Conservation (phyloP, 2,797 vertebrate genomes). For the Buphagus erythrorhynchus region DNA sequence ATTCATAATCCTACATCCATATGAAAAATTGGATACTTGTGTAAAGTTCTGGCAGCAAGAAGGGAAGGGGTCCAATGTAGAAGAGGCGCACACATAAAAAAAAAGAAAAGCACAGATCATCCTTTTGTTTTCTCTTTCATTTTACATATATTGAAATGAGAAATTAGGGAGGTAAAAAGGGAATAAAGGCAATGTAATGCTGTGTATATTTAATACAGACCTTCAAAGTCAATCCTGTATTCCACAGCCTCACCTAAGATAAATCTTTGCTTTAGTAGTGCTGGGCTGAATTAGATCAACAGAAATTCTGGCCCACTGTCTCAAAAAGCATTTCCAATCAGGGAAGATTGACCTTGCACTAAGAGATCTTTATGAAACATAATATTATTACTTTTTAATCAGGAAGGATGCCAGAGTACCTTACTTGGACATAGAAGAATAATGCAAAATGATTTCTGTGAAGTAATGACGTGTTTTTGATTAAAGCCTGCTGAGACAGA, state of each 20-base stretch:
- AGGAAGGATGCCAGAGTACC: background rate
- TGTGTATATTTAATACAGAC: background rate
- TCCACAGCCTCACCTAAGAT: background rate
- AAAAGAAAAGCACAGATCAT: background rate
- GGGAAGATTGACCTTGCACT: background rate
- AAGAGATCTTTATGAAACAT: background rate
- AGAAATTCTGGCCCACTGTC: background rate
- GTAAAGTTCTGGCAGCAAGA: background rate
- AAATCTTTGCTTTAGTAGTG: background rate
- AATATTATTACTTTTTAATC: constrained; percentile 1
- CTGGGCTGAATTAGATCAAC: background rate
- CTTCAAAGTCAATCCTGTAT: background rate
- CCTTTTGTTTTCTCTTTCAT: background rate
- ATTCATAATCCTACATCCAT: background rate
- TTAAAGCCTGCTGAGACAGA: background rate
- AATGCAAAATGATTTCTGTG: background rate
- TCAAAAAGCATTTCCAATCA: background rate
- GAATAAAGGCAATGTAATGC: background rate
- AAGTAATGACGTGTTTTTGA: background rate
- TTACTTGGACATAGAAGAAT: background rate
- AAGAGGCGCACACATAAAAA: background rate
- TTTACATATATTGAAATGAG: background rate
- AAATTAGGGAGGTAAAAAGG: background rate
- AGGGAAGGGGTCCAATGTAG: background rate
- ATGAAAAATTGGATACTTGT: background rate